Evolutionary conservation across 2,888 invertebrate species (phyloP), one percentile per base, ranked within the genome.

Genomic region (Lycia hirtaria): DNA sequence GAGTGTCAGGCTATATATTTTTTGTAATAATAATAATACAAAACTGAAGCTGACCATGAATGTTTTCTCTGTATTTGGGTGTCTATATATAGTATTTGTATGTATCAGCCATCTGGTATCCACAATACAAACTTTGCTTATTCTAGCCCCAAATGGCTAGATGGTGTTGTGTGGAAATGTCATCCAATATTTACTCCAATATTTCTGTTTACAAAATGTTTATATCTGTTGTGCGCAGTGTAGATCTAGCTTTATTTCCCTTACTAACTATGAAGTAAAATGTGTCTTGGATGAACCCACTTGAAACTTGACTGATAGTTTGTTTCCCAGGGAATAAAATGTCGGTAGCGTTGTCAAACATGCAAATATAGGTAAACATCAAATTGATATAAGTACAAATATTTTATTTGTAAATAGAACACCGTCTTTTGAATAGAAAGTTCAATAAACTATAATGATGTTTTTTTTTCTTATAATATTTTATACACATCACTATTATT

Each of bases 271-370:
- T 7, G 0, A 12, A 40, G 14, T 41, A 52, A 28, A 22, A 28
- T 33, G 12, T 52, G 22, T 1, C 32, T 14, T 56, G 62, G 68
- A 69, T 72, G 67, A 69, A 53, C 48, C 71, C 75, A 75, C 75
- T 76, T 71, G 67, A 71, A 72, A 73, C 69, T 74, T 72, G 71
- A 73, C 73, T 71, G 72, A 76, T 75, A 75, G 22, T 33, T 56
- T 53, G 60, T 68, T 75, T 74, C 75, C 70, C 75, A 74, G 64
- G 69, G 53, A 51, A 44, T 17, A 43, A 33, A 59, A 45, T 26
- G 43, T 60, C 62, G 44, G 70, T 67, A 69, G 67, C 68, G 38
- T 43, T 40, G 43, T 49, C 56, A 62, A 63, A 64, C 52, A 61
- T 57, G 65, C 59, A 60, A 62, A 62, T 62, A 24, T 44, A n/a